Evolutionary conservation across 1,140 invertebrate genomes (phyloP), one percentile per base, ranked within the genome.

Genomic region (Tribolium castaneum): DNA sequence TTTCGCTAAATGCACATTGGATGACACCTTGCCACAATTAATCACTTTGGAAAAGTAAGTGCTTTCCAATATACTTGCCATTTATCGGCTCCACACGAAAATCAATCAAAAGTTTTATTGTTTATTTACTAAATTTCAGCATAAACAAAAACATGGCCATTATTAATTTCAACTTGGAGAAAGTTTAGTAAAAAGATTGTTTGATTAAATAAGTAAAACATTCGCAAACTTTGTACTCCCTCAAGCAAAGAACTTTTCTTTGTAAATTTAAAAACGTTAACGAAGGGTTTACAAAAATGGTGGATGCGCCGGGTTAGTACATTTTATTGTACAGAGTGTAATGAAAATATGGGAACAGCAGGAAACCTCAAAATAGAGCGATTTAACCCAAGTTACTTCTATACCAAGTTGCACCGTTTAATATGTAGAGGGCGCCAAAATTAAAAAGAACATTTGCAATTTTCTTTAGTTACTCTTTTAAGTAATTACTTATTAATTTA

Each of bases 271-370:
- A 19, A 19, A 19, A 19, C 16, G 16, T 19, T 35, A 66, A 39
- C 4, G 12, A 59, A 59, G 54, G 6, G 25, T 25, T 50, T 72
- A 0, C 22, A 49, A 25, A 52, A 54, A 73, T 73, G 71, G 71
- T 73, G 71, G 71, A 73, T 73, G 71, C 71, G 71, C 71, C 71
- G 71, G 71, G 71, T 9, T 45, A 45, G 7, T 2, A 39, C 3
- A 39, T 39, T 39, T 39, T 5, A 39, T 39, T 39, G n/a, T 10
- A 39, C n/a, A n/a, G n/a, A n/a, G n/a, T n/a, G n/a, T n/a, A n/a
- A n/a, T n/a, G n/a, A n/a, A n/a, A n/a, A n/a, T n/a, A n/a, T n/a
- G n/a, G n/a, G n/a, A n/a, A n/a, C n/a, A n/a, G n/a, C n/a, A n/a
- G n/a, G n/a, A n/a, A n/a, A n/a, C n/a, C n/a, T n/a, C n/a, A n/a